Conservation (phyloP, 2,797 vertebrate genomes). For the Anomalospiza imberbis region DNA sequence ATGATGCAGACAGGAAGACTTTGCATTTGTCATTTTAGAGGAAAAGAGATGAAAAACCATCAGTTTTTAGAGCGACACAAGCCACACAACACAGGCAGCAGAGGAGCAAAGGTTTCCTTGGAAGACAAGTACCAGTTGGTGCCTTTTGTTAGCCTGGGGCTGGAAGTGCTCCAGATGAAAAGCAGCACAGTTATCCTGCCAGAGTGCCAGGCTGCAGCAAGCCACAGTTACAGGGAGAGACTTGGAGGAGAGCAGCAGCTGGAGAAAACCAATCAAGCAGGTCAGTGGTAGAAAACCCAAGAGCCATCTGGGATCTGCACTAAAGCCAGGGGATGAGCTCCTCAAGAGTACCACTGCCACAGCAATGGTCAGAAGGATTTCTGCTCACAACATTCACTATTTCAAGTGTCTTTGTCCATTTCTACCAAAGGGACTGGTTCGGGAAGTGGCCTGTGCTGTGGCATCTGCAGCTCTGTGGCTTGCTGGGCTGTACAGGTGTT, state of each 20-base stretch:
- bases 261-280: background rate
- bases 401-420: background rate
- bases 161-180: background rate
- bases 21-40: background rate
- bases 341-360: background rate
- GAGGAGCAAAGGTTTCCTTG: background rate
- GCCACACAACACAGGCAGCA: background rate
- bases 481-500: background rate
- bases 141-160: background rate
- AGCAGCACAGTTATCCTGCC: background rate
- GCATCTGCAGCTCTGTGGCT: background rate
- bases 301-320: background rate
- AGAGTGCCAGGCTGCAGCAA: fast-evolving
- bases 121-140: background rate
- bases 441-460: background rate
- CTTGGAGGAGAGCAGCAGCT: background rate
- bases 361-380: background rate
- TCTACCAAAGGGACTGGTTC: background rate
- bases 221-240: background rate
- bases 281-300: background rate
- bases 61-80: fast-evolving
- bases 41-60: background rate
- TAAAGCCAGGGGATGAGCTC: background rate
- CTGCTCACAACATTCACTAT: background rate
- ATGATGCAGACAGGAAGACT: background rate